Conservation (phyloP, 2,888 invertebrate genomes). For the Podotricha telesiphe region DNA sequence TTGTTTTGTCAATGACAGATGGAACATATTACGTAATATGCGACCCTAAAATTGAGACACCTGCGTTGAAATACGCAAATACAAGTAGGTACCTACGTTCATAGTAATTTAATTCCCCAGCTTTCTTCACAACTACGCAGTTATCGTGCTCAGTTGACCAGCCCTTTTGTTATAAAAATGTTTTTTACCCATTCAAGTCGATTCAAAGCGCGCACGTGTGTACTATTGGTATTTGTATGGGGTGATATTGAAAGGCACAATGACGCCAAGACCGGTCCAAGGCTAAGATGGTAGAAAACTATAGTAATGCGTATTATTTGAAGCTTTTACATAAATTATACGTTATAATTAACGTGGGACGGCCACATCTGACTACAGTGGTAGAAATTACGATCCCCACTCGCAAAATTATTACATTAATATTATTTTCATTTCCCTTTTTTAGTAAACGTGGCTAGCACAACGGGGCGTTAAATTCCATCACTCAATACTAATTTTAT, state of each 20-base stretch:
- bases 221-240: slow-evolving; percentile 48
- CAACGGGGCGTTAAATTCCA: too few relatives aligned
- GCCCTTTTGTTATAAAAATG: slow-evolving; percentile 34
- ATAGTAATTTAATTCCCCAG: slow-evolving; percentile 14
- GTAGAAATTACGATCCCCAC: background rate
- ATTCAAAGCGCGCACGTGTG: slow-evolving; percentile 72
- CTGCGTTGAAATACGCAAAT: slow-evolving; percentile 19
- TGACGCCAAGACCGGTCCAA: slow-evolving; percentile 54
- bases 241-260: slow-evolving; percentile 60
- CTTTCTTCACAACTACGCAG: slow-evolving; percentile 13
- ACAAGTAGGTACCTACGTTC: background rate
- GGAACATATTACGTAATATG: slow-evolving; percentile 12
- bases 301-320: slow-evolving; percentile 25
- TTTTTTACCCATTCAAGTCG: slow-evolving; percentile 55
- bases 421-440: background rate
- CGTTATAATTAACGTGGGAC: background rate
- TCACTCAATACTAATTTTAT: too few relatives aligned
- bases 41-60: slow-evolving; percentile 15
- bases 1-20: slow-evolving; percentile 3
- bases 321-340: slow-evolving; percentile 12
- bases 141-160: slow-evolving; percentile 35
- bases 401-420: background rate
- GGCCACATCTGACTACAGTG: background rate
- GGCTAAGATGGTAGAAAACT: slow-evolving; percentile 45
- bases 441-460: background rate